A percentile compares a stretch with the other conserved stretches of the same genome.
Evolutionary conservation across 2,888 invertebrate species (phyloP).

Genomic region (Isoperla grammatica): DNA sequence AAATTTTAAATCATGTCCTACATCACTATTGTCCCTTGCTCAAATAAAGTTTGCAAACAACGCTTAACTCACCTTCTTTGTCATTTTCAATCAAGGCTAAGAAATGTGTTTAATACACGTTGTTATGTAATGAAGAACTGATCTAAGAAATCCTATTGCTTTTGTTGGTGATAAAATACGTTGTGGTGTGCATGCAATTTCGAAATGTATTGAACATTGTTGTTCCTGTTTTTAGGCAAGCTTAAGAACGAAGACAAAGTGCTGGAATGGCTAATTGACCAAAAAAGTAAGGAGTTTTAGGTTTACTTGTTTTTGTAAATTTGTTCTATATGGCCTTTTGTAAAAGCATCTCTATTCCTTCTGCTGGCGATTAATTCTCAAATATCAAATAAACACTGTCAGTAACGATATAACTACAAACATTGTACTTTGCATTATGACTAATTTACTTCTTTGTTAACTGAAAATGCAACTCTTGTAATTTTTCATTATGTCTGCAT

Average conservation of each 20-base stretch:
- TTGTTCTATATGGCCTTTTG: neutral
- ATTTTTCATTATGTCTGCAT: constrained; percentile 22
- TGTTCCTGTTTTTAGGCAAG: constrained; percentile 67
- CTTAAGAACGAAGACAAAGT: constrained; percentile 92
- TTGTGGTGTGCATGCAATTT: no score
- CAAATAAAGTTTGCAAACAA: no score
- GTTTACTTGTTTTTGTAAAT: constrained; percentile 12
- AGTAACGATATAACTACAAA: constrained; percentile 7
- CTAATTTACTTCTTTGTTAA: neutral
- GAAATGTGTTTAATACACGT: no score
- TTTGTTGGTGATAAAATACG: no score
- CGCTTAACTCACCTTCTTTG: no score
- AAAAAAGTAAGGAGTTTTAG: constrained; percentile 76
- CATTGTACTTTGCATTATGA: neutral
- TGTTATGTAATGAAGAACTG: no score
- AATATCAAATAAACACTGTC: neutral
- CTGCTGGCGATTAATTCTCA: constrained; percentile 1
- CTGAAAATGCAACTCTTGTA: neutral
- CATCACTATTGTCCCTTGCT: no score
- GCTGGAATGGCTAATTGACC: constrained; percentile 92
- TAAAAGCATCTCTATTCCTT: neutral
- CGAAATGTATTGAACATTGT: no score
- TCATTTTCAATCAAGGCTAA: no score
- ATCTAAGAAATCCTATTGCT: no score
- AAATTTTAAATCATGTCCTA: no score